Evolutionary conservation across 2,113 vertebrate species (phyloP).

Genomic region (Brachionichthys hirsutus): DNA sequence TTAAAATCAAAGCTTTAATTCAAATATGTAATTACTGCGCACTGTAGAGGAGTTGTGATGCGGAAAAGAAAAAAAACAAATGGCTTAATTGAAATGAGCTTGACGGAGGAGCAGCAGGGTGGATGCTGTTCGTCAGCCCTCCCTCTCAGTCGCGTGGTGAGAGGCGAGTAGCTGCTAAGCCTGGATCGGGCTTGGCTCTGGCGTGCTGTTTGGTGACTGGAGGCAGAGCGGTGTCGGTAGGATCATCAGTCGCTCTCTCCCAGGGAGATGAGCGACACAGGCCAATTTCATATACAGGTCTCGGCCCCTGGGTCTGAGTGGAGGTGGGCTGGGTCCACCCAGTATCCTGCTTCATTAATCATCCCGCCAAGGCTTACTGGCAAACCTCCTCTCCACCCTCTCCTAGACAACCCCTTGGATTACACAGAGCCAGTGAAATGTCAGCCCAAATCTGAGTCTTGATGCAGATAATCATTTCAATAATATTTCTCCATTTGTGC

Average conservation of each 20-base stretch:
- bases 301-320: conserved; percentile 93
- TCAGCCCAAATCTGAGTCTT: conserved; percentile 99
- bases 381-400: conserved; percentile 96
- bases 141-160: conserved; percentile 36
- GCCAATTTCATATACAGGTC: conserved; percentile 90
- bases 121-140: conserved; percentile 40
- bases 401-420: conserved; percentile 99
- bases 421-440: conserved; percentile 99
- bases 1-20: background rate
- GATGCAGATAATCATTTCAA: conserved; percentile 99
- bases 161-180: conserved; percentile 58
- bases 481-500: conserved; percentile 99
- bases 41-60: conserved; percentile 9
- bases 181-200: conserved; percentile 67
- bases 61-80: background rate
- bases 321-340: conserved; percentile 96
- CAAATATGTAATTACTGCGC: background rate
- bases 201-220: conserved; percentile 65
- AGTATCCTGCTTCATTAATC: conserved; percentile 99
- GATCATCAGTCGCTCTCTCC: conserved; percentile 69
- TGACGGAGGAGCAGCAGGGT: conserved; percentile 48
- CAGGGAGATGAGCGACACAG: conserved; percentile 76
- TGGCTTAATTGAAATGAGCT: conserved; percentile 28
- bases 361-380: conserved; percentile 94
- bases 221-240: conserved; percentile 52